Conservation (phyloP, 2,113 vertebrate genomes). For the Zapornia atra region DNA sequence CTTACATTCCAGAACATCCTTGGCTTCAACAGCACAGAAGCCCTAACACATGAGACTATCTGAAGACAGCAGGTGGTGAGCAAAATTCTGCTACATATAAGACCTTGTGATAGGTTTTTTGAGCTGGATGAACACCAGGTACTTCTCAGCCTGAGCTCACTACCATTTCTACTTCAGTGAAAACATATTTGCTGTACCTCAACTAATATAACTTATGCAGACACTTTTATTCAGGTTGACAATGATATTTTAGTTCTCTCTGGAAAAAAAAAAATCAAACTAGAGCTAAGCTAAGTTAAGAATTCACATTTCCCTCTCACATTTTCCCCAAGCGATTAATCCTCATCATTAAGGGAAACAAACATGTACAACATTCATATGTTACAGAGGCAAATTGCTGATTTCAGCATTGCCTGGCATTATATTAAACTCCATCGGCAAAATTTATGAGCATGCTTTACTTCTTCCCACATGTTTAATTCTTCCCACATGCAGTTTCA, state of each 20-base stretch:
- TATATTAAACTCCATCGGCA: background rate
- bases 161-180: background rate
- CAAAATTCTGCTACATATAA: background rate
- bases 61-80: background rate
- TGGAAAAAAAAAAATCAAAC: background rate
- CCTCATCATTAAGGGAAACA: background rate
- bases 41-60: background rate
- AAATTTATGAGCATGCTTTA: background rate
- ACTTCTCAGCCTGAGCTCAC: background rate
- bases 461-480: background rate
- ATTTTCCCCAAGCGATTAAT: background rate
- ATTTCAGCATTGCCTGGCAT: background rate
- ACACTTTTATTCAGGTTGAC: background rate
- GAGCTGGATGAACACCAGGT: background rate
- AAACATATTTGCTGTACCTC: background rate
- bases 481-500: background rate
- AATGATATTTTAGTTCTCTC: background rate
- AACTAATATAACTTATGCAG: background rate
- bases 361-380: fast-evolving
- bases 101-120: background rate
- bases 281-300: background rate
- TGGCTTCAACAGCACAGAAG: background rate
- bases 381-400: background rate
- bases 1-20: background rate
- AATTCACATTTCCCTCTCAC: background rate